Evolutionary conservation across 2,888 invertebrate genomes (phyloP).

Genomic region (Eurytoma californica): DNA sequence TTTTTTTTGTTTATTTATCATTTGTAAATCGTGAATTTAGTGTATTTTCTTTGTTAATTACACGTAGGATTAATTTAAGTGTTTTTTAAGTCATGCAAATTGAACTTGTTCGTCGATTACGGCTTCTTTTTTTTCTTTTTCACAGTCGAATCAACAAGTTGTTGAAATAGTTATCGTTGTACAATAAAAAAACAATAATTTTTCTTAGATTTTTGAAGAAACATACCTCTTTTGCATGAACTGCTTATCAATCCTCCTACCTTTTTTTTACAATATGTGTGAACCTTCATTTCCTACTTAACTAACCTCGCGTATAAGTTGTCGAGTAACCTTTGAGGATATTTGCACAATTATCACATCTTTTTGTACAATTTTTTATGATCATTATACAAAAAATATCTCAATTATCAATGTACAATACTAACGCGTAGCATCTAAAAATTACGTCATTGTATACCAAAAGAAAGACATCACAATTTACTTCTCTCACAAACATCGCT

Average conservation of each 20-base stretch:
- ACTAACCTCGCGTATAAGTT: too few relatives aligned
- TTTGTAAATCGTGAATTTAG: constrained; percentile 16
- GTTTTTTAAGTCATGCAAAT: constrained; percentile 1
- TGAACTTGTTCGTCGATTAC: neutral
- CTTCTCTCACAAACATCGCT: too few relatives aligned
- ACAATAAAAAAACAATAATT: too few relatives aligned
- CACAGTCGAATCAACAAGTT: neutral
- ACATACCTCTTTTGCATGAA: too few relatives aligned
- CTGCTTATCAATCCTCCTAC: too few relatives aligned
- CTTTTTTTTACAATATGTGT: too few relatives aligned
- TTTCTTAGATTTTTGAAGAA: too few relatives aligned
- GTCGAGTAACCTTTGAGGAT: too few relatives aligned
- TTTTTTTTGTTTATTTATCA: constrained; percentile 29
- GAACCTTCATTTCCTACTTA: too few relatives aligned
- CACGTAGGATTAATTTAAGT: constrained; percentile 5
- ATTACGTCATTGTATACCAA: too few relatives aligned
- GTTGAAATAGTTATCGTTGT: neutral
- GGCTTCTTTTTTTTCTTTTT: neutral
- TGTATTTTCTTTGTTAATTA: constrained; percentile 24
- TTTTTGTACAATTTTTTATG: neutral
- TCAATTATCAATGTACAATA: neutral
- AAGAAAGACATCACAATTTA: too few relatives aligned
- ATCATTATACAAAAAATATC: neutral
- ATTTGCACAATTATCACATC: neutral
- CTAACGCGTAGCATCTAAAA: too few relatives aligned